A percentile compares a stretch with the other conserved stretches of the same genome.
Evolutionary conservation across 2,113 vertebrate genomes (phyloP).

Genomic region (Corydoras sp.): DNA sequence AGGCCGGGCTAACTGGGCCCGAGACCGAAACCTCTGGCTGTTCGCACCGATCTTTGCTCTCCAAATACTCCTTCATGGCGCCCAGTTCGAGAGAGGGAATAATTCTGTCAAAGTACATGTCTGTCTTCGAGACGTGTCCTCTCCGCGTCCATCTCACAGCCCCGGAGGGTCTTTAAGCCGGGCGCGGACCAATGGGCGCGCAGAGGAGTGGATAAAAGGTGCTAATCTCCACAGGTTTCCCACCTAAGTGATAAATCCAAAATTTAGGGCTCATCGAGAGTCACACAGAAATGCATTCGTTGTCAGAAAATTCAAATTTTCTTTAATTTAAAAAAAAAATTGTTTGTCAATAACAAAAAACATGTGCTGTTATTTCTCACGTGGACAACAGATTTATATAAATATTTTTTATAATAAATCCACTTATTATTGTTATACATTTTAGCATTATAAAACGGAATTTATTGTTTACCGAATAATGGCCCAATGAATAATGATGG

Average conservation of each 20-base stretch:
- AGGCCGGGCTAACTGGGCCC: conserved; percentile 58
- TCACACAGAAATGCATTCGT: background rate
- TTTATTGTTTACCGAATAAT: too few relatives aligned
- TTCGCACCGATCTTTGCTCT: conserved; percentile 34
- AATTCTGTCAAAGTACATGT: conserved; percentile 57
- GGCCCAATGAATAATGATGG: too few relatives aligned
- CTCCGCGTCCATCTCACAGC: conserved; percentile 5
- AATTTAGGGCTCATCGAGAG: background rate
- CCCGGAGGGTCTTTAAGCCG: conserved; percentile 51
- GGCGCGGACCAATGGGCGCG: conserved; percentile 60
- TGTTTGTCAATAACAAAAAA: background rate
- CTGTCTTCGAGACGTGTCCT: conserved; percentile 5
- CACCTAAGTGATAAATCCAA: conserved; percentile 48
- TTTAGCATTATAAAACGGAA: too few relatives aligned
- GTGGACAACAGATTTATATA: too few relatives aligned
- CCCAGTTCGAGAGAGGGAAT: conserved; percentile 40
- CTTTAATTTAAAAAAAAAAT: background rate
- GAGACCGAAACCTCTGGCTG: conserved; percentile 42
- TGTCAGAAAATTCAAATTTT: background rate
- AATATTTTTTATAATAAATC: too few relatives aligned
- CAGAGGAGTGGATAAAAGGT: conserved; percentile 69
- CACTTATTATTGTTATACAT: too few relatives aligned
- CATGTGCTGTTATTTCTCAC: too few relatives aligned
- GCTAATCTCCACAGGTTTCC: conserved; percentile 64
- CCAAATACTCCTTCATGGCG: conserved; percentile 31